phyloP scores from a whole-genome alignment of 2,113 vertebrate genomes.

The Galemys pyrenaicus region DNA sequence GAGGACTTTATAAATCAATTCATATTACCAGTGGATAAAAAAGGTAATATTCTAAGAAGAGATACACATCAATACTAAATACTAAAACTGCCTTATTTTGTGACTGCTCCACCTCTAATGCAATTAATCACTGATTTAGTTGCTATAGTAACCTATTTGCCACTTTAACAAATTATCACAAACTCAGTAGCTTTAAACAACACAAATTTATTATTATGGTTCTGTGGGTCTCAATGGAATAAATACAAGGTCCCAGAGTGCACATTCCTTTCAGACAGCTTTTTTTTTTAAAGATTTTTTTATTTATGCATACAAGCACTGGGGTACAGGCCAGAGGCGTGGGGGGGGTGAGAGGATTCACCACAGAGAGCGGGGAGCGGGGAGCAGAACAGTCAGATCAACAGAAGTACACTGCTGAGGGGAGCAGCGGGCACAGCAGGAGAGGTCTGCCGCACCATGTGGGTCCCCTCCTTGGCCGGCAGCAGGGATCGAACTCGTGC shows the following conservation, averaged over 20 bases:
- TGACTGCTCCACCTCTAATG: neutral
- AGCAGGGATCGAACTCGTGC: no score
- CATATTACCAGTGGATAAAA: neutral
- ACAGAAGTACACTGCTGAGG: no score
- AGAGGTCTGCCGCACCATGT: no score
- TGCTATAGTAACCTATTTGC: neutral
- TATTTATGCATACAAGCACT: no score
- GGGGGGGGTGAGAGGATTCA: no score
- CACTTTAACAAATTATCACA: neutral
- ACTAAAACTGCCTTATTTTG: neutral
- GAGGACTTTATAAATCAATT: neutral
- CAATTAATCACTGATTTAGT: neutral
- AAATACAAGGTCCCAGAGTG: neutral
- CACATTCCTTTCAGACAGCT: neutral
- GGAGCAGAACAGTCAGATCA: no score
- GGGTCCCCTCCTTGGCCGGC: no score
- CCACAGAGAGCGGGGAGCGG: no score
- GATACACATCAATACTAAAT: neutral
- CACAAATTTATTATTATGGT: neutral
- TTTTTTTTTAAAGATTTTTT: no score
- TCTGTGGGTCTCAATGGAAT: neutral
- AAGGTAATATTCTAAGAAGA: neutral
- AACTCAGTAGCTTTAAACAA: constrained; percentile 19
- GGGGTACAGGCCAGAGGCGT: no score
- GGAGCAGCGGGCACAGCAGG: no score